phyloP scores from a whole-genome alignment of 2,113 vertebrate species.

The Ranitomeya imitator region DNA sequence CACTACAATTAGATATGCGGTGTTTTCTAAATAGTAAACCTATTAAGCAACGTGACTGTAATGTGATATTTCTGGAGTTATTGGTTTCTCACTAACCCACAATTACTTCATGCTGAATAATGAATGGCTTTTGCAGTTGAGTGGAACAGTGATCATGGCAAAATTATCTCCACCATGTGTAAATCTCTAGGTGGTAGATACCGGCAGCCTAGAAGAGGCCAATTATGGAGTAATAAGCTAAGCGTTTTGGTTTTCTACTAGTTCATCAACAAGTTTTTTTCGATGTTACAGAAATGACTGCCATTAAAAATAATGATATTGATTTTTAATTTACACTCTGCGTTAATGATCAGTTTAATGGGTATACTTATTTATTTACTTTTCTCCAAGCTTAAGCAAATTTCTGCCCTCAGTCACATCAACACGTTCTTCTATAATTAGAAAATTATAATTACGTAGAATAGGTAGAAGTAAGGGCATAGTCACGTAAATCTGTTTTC shows the following conservation, averaged over 20 bases:
- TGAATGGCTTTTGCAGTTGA: constrained; percentile 40
- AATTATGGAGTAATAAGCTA: constrained; percentile 35
- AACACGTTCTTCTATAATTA: constrained; percentile 1
- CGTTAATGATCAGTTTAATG: constrained; percentile 21
- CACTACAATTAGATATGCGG: constrained; percentile 3
- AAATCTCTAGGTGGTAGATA: constrained; percentile 34
- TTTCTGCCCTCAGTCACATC: neutral
- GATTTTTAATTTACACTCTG: constrained; percentile 40
- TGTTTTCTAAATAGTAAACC: constrained; percentile 41
- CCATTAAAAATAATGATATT: constrained; percentile 45
- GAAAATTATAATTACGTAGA: constrained; percentile 17
- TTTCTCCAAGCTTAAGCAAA: constrained; percentile 20
- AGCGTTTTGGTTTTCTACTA: constrained; percentile 27
- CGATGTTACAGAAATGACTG: constrained; percentile 12
- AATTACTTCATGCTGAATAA: constrained; percentile 49
- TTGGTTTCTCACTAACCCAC: constrained; percentile 42
- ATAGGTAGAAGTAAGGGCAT: neutral
- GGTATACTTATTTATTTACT: constrained; percentile 28
- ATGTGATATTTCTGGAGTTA: constrained; percentile 28
- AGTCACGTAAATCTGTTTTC: neutral
- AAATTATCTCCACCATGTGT: constrained; percentile 45
- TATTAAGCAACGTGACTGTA: constrained; percentile 9
- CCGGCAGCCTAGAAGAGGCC: constrained; percentile 24
- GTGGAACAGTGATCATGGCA: constrained; percentile 37
- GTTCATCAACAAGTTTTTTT: constrained; percentile 36